A percentile compares a stretch with the other conserved stretches of the same genome.
These are phyloP conservation scores for Enteromius mattozi DNA, from an alignment of 2,797 vertebrate genomes.

Conservation along the genomic window DNA sequence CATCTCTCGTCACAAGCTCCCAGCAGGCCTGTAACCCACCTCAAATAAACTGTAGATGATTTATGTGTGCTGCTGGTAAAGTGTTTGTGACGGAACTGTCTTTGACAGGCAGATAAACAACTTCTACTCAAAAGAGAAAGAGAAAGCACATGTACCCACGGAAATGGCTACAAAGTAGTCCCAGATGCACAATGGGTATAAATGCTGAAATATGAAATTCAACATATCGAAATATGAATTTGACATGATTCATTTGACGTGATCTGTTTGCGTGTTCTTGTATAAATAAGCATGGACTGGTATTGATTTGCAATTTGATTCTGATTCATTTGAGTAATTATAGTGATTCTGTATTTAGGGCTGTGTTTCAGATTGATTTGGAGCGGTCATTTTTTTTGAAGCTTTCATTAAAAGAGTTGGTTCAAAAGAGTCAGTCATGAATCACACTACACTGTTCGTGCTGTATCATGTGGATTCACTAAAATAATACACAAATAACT, in stretches of 20 bases:
- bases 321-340: not conserved
- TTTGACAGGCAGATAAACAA: slow-evolving; percentile 30
- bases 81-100: slow-evolving; percentile 18
- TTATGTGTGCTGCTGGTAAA: slow-evolving; percentile 13
- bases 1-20: not conserved
- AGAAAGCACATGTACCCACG: not conserved
- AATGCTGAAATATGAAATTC: not conserved
- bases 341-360: not conserved
- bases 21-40: slow-evolving; percentile 17
- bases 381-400: not conserved
- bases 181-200: slow-evolving; percentile 52
- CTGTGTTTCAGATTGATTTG: not conserved
- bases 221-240: not conserved
- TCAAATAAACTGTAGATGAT: slow-evolving; percentile 34
- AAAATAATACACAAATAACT: not conserved
- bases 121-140: slow-evolving; percentile 1
- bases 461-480: not conserved
- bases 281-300: not conserved
- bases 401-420: not conserved
- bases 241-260: not conserved
- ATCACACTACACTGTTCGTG: not conserved
- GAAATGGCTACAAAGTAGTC: not conserved
- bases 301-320: not conserved
- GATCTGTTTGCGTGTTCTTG: not conserved
- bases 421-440: not conserved